These are phyloP conservation scores for Cephus spinipes DNA, from an alignment of 2,888 invertebrate genomes.

Conservation along the genomic window DNA sequence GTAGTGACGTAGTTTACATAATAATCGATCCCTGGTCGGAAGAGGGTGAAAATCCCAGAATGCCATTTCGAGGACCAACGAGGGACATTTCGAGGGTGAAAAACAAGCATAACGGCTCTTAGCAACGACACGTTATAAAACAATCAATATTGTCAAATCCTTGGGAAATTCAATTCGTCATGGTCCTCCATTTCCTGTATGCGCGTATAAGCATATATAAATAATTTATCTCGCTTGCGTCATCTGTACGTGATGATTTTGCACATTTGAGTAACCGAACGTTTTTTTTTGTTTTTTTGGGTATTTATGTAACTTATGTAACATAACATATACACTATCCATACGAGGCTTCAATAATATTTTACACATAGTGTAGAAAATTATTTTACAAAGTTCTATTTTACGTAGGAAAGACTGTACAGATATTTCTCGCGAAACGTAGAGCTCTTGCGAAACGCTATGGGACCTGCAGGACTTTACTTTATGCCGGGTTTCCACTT, in stretches of 20 bases:
- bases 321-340: no score
- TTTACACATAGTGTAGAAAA: neutral
- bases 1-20: conserved; percentile 4
- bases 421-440: neutral
- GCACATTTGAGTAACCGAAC: neutral
- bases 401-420: neutral
- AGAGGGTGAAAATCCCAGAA: neutral
- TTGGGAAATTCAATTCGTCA: conserved; percentile 1
- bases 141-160: neutral
- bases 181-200: neutral
- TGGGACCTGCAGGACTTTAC: neutral
- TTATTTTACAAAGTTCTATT: neutral
- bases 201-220: neutral
- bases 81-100: neutral
- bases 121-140: neutral
- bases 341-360: neutral
- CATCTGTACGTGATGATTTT: neutral
- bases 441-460: neutral
- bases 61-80: neutral
- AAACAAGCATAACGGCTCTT: neutral
- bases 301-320: no score
- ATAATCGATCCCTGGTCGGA: neutral
- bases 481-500: neutral
- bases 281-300: neutral
- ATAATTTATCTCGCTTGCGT: neutral